Evolutionary conservation across 2,888 invertebrate genomes (phyloP).

Genomic region (Amphipoea oculea): DNA sequence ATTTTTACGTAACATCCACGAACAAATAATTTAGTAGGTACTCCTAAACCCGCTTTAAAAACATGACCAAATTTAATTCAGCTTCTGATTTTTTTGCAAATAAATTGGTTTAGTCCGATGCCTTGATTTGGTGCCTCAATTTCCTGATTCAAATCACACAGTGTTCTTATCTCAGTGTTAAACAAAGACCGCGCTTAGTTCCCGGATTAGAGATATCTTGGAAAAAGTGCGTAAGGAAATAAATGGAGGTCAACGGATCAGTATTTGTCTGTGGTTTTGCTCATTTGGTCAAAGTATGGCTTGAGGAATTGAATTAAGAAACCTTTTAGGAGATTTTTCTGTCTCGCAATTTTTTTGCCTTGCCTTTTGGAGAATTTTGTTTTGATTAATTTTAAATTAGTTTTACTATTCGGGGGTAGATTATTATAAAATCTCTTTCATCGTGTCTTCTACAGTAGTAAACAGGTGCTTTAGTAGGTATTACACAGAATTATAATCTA

Average conservation of each 20-base stretch:
- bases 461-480: neutral
- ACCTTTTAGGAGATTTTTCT: conserved; percentile 53
- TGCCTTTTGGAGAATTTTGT: neutral
- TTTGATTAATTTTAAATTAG: conserved; percentile 39
- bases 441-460: neutral
- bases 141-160: conserved; percentile 83
- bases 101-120: conserved; percentile 77
- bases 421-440: neutral
- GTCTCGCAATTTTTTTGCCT: conserved; percentile 14
- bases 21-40: conserved; percentile 68
- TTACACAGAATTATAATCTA: neutral
- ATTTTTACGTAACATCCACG: conserved; percentile 39
- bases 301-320: conserved; percentile 69
- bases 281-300: conserved; percentile 68
- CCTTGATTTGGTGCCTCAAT: conserved; percentile 75
- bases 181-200: conserved; percentile 72
- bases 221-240: conserved; percentile 61
- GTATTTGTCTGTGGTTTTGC: conserved; percentile 65
- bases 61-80: conserved; percentile 73
- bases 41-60: conserved; percentile 64
- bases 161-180: conserved; percentile 73
- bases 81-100: conserved; percentile 79
- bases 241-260: conserved; percentile 69
- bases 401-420: neutral
- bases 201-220: conserved; percentile 61